Base-by-base conservation (phyloP, 2,888 invertebrate genomes). In the Phengaris arion region DNA sequence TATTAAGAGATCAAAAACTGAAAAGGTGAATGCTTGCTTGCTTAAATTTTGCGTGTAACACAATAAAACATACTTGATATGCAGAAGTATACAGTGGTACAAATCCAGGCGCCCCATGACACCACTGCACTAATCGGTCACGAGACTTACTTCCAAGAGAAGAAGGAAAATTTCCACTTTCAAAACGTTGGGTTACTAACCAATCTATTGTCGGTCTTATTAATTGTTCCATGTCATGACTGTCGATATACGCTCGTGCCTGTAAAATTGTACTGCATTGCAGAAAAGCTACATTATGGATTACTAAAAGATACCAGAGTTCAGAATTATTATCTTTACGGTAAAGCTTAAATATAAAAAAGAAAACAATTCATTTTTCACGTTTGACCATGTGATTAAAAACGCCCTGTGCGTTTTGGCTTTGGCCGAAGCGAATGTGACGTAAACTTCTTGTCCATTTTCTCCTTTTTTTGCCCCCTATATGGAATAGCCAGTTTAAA, bases 81-180 rank as follows among this genome's bases (percentile, higher is more conserved):
- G 97, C 96, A 80, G 95, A 88, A 79, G 94, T 87, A 81, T 95
- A 96, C 81, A 97, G 89, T 81, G 96, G 95, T 13, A 97, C 94
- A 91, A 97, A 96, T 59, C 98, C 98, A 22, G 98, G 97, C 45
- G 98, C 97, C n/a, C 98, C 98, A 86, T 98, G 98, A 89, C 98
- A 98, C 98, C 98, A 98, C 83, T 98, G 98, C 35, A 98, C 95
- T 78, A 98, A 94, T 87, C 95, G 95, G 86, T 98, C 98, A 52
- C 94, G 90, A 52, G 94, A 90, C 69, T 89, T 89, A 79, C 95
- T 96, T 48, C 95, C 96, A 51, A 96, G 81, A 0, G 97, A 97
- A 0, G 98, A 97, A 0, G 97, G 97, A 85, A 96, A 96, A 89
- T 97, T 97, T 2, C 96, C 96, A 81, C 95, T 95, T 10, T 94